phyloP scores from a whole-genome alignment of 2,113 vertebrate genomes.

The Suncus etruscus region DNA sequence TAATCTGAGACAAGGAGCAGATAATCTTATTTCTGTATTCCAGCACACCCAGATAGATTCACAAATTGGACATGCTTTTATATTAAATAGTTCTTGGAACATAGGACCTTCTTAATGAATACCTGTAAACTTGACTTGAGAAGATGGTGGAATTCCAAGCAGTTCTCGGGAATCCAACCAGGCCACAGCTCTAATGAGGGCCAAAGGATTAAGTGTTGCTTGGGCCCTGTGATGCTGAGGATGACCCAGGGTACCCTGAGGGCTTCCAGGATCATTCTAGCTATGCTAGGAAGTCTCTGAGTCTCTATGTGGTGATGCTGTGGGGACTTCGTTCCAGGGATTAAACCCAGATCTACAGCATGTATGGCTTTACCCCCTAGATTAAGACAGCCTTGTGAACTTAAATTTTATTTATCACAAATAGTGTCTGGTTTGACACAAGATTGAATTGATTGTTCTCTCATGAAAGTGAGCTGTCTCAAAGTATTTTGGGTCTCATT shows the following conservation, averaged over 20 bases:
- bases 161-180: too few species aligned
- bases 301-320: too few species aligned
- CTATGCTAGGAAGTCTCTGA: too few species aligned
- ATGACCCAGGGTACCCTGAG: too few species aligned
- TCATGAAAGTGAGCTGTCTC: background rate
- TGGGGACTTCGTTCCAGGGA: too few species aligned
- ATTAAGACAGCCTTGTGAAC: background rate
- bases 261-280: too few species aligned
- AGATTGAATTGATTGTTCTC: background rate
- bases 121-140: conserved; percentile 33
- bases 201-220: too few species aligned
- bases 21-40: conserved; percentile 28
- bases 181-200: too few species aligned
- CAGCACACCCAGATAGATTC: conserved; percentile 9
- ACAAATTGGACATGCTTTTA: background rate
- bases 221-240: too few species aligned
- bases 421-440: background rate
- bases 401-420: background rate
- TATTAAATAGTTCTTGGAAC: conserved; percentile 48
- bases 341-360: too few species aligned
- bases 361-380: background rate
- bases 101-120: conserved; percentile 29
- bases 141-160: too few species aligned
- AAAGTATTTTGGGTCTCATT: too few species aligned
- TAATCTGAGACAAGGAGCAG: background rate